Base-by-base conservation (phyloP, 2,888 invertebrate genomes). In the Tribolium freemani region DNA sequence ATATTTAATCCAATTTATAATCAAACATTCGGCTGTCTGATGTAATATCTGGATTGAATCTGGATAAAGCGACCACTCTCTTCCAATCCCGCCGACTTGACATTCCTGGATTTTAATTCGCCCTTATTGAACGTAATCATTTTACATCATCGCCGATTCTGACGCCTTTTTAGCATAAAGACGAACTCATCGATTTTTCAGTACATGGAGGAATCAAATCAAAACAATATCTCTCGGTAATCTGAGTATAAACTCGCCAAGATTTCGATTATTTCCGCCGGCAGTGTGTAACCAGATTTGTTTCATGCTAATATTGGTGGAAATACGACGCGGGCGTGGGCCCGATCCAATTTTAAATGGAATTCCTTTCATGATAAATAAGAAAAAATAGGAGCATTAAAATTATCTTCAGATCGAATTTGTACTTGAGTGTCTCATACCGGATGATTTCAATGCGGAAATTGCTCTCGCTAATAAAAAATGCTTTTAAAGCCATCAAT, bases 181-280 rank as follows among this genome's bases (percentile, higher is more conserved):
- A 67, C 56, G 30, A 44, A 21, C 11, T n/a, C 21, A 60, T 60
- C 30, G 53, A 51, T 64, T 54, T 54, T 26, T 63, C 31, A 31
- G 5, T 53, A 60, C 74, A 76, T 78, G 67, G 2, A 1, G 16
- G 75, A 77, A 76, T 77, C 75, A 75, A 76, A 77, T 78, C 74
- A 75, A 75, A 71, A 70, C 73, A 73, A 76, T 78, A 77, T 77
- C 76, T 75, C 73, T 69, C 60, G 70, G 72, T 74, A 76, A 76
- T 78, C 75, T 75, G 72, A 69, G 72, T 70, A 21, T 38, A 66
- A 74, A 77, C 71, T 72, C 72, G 76, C 76, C 76, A 78, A 77
- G 72, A 71, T 74, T 77, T 75, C 78, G 78, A 78, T 78, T 77
- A 78, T 77, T 72, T 73, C 74, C 73, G 57, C 70, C 70, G 67